phyloP scores from a whole-genome alignment of 2,797 vertebrate species.

The Neosalanx taihuensis region DNA sequence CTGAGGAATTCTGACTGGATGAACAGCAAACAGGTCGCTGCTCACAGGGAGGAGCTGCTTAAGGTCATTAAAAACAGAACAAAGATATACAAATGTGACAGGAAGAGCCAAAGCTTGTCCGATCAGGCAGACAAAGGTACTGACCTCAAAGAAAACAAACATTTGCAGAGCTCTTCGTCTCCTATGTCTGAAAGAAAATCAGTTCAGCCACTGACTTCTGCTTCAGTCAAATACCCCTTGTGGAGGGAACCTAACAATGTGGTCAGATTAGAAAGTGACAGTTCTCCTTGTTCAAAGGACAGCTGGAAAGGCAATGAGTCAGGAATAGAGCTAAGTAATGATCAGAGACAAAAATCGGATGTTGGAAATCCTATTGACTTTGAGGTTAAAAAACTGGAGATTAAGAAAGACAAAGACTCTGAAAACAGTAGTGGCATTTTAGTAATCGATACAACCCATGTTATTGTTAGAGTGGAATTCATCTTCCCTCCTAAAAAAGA shows the following conservation, averaged over 20 bases:
- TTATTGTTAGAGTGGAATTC: slow-evolving; percentile 70
- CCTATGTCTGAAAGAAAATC: slow-evolving; percentile 28
- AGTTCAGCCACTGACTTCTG: slow-evolving; percentile 27
- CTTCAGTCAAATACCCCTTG: slow-evolving; percentile 64
- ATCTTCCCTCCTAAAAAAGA: slow-evolving; percentile 67
- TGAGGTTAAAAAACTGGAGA: slow-evolving; percentile 44
- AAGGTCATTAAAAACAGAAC: slow-evolving; percentile 20
- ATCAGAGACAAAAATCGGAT: slow-evolving; percentile 12
- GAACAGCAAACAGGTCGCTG: slow-evolving; percentile 25
- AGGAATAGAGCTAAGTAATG: neutral
- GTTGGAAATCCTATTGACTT: slow-evolving; percentile 17
- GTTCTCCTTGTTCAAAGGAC: slow-evolving; percentile 20
- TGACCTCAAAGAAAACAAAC: slow-evolving; percentile 14
- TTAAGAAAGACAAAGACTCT: slow-evolving; percentile 30
- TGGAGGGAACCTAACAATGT: slow-evolving; percentile 72
- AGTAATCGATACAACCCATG: slow-evolving; percentile 65
- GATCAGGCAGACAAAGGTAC: neutral
- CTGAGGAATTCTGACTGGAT: slow-evolving; percentile 11
- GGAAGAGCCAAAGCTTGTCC: neutral
- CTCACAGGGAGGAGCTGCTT: slow-evolving; percentile 28
- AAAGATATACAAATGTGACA: slow-evolving; percentile 2
- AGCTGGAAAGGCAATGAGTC: slow-evolving; percentile 31
- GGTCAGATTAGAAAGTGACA: slow-evolving; percentile 39
- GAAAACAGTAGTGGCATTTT: slow-evolving; percentile 51
- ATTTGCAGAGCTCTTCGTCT: slow-evolving; percentile 12